Evolutionary conservation across 2,888 invertebrate species (phyloP), one percentile per base, ranked within the genome.

Genomic region (Sphaeridia pumilis): DNA sequence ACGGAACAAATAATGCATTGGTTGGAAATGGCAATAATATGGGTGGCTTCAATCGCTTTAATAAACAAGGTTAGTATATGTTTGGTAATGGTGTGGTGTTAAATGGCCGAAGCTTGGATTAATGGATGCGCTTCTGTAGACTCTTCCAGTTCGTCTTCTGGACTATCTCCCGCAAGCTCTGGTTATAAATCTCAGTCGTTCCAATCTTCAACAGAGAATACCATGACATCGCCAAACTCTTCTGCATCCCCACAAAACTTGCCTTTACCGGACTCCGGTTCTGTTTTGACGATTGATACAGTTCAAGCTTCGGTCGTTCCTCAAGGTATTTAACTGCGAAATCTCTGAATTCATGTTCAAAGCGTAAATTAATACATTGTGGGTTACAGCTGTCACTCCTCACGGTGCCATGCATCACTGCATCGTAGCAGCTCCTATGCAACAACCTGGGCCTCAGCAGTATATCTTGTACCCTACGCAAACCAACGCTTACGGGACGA

Each of bases 171-270:
- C 0, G 82, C 82, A 14, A 83, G 82, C 67, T 83, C 83, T 0
- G 84, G 84, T 0, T 84, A 84, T 71, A 83, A 83, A 70, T 83
- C 83, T 1, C 79, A 82, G 65, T 82, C 82, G 47, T 76, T 81
- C 58, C 74, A 82, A 47, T 82, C 82, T 2, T 84, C 83, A 69
- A 64, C 48, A 12, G 57, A 57, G 43, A 51, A 67, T 10, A 67
- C 67, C 22, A 57, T 67, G 28, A 83, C 83, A n/a, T 79, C 83
- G 55, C 83, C 83, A 20, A 83, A 84, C 0, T 84, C 84, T 28
- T 84, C 84, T 2, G 83, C 83, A 26, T 82, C 79, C 71, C 59
- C 67, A 14, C 67, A 67, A 17, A 60, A 63, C 41, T 59, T 49
- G 42, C 27, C 49, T 14, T 24, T 49, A 42, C 52, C 38, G 24